These are phyloP conservation scores for Menidia menidia DNA, from an alignment of 2,797 vertebrate genomes.

Conservation along the genomic window DNA sequence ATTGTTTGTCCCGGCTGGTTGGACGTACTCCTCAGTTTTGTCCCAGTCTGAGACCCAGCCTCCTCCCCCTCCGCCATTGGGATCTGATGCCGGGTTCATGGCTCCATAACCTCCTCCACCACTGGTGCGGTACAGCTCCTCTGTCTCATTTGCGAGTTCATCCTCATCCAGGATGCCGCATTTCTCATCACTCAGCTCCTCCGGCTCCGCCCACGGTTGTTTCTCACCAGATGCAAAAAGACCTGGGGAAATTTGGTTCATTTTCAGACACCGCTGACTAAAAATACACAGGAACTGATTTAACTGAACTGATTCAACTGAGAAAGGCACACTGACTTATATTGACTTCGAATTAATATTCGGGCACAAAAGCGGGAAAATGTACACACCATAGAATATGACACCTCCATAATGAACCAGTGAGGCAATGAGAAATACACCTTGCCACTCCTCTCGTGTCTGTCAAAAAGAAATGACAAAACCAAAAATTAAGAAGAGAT, in stretches of 20 bases:
- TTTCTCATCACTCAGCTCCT: conserved; percentile 90
- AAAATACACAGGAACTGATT: background rate
- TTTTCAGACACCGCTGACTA: background rate
- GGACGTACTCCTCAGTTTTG: conserved; percentile 83
- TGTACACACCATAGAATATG: conserved; percentile 89
- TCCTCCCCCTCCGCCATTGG: conserved; percentile 74
- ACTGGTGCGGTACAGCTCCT: conserved; percentile 78
- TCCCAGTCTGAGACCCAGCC: conserved; percentile 83
- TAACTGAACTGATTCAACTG: conserved; percentile 1
- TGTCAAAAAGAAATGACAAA: conserved; percentile 32
- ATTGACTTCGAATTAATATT: background rate
- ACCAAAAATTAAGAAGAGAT: background rate
- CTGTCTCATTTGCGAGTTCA: conserved; percentile 83
- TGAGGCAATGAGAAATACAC: conserved; percentile 93
- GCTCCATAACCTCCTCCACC: conserved; percentile 76
- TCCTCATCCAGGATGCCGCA: conserved; percentile 84
- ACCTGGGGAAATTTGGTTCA: conserved; percentile 52
- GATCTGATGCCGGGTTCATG: conserved; percentile 69
- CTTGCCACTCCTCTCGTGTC: conserved; percentile 86
- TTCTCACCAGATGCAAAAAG: conserved; percentile 96
- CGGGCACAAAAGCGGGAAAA: conserved; percentile 1
- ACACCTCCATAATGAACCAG: conserved; percentile 93
- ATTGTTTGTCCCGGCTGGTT: conserved; percentile 76
- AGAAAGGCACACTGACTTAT: background rate
- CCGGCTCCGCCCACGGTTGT: conserved; percentile 95